Evolutionary conservation across 1,140 invertebrate genomes (phyloP).

Genomic region (Choristoneura fumiferana): DNA sequence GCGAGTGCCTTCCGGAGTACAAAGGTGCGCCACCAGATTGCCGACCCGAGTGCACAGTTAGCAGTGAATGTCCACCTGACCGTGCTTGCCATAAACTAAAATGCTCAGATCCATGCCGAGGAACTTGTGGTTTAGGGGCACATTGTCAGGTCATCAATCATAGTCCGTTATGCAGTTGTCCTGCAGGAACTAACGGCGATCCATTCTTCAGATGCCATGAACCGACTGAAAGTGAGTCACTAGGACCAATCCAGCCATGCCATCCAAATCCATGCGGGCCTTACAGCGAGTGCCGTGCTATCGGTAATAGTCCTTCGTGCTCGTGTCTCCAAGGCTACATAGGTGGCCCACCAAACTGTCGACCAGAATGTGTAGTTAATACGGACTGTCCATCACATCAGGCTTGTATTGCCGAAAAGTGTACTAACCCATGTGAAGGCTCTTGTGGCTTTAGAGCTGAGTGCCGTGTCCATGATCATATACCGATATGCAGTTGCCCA

Average conservation of each 20-base stretch:
- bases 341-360: slow-evolving; percentile 87
- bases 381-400: slow-evolving; percentile 88
- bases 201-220: slow-evolving; percentile 80
- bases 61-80: slow-evolving; percentile 84
- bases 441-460: slow-evolving; percentile 88
- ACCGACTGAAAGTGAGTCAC: slow-evolving; percentile 50
- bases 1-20: slow-evolving; percentile 83
- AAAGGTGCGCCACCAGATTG: slow-evolving; percentile 84
- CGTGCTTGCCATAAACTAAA: slow-evolving; percentile 85
- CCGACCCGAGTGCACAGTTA: slow-evolving; percentile 86
- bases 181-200: slow-evolving; percentile 83
- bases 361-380: slow-evolving; percentile 88
- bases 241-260: slow-evolving; percentile 77
- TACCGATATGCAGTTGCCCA: slow-evolving; percentile 86
- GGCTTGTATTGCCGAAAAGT: slow-evolving; percentile 89
- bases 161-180: slow-evolving; percentile 87
- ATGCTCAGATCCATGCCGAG: slow-evolving; percentile 85
- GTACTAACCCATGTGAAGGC: slow-evolving; percentile 87
- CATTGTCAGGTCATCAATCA: slow-evolving; percentile 86
- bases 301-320: slow-evolving; percentile 82
- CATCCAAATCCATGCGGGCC: slow-evolving; percentile 88
- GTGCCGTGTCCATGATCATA: slow-evolving; percentile 88
- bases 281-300: slow-evolving; percentile 83
- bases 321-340: slow-evolving; percentile 86
- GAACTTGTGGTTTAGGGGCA: slow-evolving; percentile 84